phyloP scores from a whole-genome alignment of 2,113 vertebrate genomes.

The Ondatra zibethicus region DNA sequence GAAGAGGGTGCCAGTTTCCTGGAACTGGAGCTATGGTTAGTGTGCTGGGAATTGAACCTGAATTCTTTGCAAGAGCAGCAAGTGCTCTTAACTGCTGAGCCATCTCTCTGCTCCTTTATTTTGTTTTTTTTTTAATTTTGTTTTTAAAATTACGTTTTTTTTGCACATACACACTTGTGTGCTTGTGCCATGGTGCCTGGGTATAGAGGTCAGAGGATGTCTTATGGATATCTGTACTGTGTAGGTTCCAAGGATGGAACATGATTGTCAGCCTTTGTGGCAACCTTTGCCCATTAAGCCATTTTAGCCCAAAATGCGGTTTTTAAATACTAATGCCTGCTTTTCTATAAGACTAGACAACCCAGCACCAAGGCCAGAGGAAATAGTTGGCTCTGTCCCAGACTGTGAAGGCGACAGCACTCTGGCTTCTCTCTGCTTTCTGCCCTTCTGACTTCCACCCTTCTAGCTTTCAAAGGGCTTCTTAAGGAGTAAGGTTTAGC shows the following conservation, averaged over 20 bases:
- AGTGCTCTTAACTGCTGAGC: background rate
- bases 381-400: slow-evolving; percentile 5
- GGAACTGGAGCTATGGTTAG: background rate
- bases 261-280: background rate
- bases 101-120: background rate
- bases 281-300: background rate
- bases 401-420: background rate
- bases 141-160: background rate
- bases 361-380: slow-evolving; percentile 38
- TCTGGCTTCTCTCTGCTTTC: background rate
- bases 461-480: slow-evolving; percentile 36
- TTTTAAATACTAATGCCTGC: slow-evolving; percentile 18
- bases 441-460: background rate
- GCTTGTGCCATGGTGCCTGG: background rate
- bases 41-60: background rate
- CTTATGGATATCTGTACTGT: background rate
- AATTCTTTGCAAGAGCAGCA: background rate
- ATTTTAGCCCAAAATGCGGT: background rate
- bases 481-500: slow-evolving; percentile 31
- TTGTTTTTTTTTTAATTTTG: background rate
- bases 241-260: background rate
- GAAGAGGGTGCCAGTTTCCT: background rate
- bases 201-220: background rate
- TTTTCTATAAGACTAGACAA: slow-evolving; percentile 42
- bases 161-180: no score